Base-by-base conservation (phyloP, 2,888 invertebrate genomes). In the Drosophila quinaria region DNA sequence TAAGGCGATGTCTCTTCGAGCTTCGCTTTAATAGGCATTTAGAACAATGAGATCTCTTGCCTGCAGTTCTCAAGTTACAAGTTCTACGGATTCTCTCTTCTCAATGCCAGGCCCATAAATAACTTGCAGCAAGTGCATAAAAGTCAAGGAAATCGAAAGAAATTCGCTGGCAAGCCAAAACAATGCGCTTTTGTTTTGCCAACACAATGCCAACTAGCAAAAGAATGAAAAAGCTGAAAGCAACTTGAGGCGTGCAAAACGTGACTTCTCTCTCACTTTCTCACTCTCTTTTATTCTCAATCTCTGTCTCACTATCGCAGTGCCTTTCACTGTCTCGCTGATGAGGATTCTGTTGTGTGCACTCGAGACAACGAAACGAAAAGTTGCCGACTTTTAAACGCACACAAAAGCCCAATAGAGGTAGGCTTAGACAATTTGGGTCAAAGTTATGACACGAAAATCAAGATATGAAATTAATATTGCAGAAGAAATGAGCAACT, bases 101-200 rank as follows among this genome's bases (percentile, higher is more conserved):
- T 84, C 84, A 87, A 85, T 88, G 90, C 89, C 90, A 87, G 74
- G 59, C 55, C 69, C 90, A 90, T 90, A 87, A 87, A 87, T 87
- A 90, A 87, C 89, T 87, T 74, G 73, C 90, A 86, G 87, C 85
- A 70, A 89, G 85, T 85, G 84, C 89, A 85, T 89, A 85, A 85
- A 87, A 89, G 84, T 89, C 84, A 85, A 85, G 84, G 86, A 85
- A 85, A 86, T 88, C 88, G 89, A 89, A 86, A 80, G 80, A 81
- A 86, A 74, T 68, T 70, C 72, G 64, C 67, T 47, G 60, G 67
- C 59, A 58, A 66, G 62, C 73, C 76, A 70, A 84, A 76, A 86
- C 86, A 87, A 90, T 88, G 90, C 83, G 83, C 89, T 83, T 86
- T 90, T 90, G 90, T 90, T 80, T 87, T 50, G 70, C 62, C 67